Evolutionary conservation across 2,888 invertebrate genomes (phyloP), one percentile per base, ranked within the genome.

Genomic region (Cryptocephalus primarius): DNA sequence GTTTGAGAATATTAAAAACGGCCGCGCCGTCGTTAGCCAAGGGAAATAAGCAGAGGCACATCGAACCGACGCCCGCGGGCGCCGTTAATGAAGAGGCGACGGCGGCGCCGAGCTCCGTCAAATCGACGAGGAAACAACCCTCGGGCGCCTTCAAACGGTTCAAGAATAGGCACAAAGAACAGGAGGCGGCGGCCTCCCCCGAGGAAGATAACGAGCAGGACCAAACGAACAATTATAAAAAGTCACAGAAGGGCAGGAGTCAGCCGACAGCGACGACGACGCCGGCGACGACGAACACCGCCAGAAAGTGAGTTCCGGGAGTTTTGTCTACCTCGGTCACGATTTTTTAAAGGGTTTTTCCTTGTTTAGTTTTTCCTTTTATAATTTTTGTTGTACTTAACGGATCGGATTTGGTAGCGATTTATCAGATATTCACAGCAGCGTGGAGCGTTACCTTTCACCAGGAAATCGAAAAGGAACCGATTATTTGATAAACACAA

Each of bases 1-100:
- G 82, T 0, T 75, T 82, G 45, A 76, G 84, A 59, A 84, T 87
- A 48, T 65, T 86, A 40, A 87, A 88, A 72, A 88, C 88, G 0
- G 80, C 82, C n/a, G 83, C 83, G 12, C 84, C 85, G 1, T 72
- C 74, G 39, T 53, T 63, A 48, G 66, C 57, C 43, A 64, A 67
- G 59, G 59, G 59, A 47, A 60, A 55, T 60, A 74, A 76, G 54
- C 73, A 74, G 54, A n/a, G 6, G n/a, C 78, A 75, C 62, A 71
- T 84, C 53, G 85, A 84, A 61, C 80, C 83, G 2, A 82, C 83
- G 2, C 81, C 75, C 32, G 70, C 72, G 1, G 69, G 73, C 34
- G 36, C 50, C 9, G 70, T 77, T 47, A 75, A 70, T 50, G 80
- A 79, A 45, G 84, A 83, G 52, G 71, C 73, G 2, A 62, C 70